Conservation (phyloP, 2,113 vertebrate species). For the Lagopus muta region DNA sequence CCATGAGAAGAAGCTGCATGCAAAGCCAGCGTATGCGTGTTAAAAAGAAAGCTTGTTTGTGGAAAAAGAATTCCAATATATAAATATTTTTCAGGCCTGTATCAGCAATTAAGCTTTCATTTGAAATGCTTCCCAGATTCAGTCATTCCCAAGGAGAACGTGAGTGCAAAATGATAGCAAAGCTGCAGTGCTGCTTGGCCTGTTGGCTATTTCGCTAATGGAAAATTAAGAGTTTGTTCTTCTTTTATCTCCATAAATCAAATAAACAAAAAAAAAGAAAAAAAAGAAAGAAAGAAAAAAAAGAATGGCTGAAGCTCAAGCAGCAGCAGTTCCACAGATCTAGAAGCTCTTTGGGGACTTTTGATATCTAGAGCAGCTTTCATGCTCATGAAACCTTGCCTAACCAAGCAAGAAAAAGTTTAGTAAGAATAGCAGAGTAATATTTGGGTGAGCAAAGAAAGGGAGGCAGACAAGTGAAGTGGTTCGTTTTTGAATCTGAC, state of each 20-base stretch:
- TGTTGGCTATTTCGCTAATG: background rate
- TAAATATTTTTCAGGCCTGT: background rate
- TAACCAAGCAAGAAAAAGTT: background rate
- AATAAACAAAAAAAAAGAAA: background rate
- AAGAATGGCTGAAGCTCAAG: background rate
- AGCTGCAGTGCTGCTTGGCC: background rate
- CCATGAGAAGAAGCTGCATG: background rate
- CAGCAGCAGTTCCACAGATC: background rate
- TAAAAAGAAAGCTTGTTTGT: background rate
- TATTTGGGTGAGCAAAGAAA: background rate
- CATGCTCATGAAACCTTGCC: background rate
- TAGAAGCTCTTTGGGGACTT: background rate
- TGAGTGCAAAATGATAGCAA: background rate
- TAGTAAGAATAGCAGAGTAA: background rate
- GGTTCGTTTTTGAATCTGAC: background rate
- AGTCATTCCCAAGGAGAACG: background rate
- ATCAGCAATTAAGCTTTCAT: background rate
- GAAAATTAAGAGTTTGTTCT: background rate
- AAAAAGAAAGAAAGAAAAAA: too few relatives aligned
- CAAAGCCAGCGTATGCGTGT: background rate
- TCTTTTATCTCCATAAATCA: background rate
- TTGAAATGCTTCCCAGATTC: background rate
- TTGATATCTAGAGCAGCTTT: background rate
- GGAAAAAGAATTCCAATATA: background rate
- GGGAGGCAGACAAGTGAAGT: slow-evolving; percentile 1